Base-by-base conservation (phyloP, 2,888 invertebrate species). In the Eupsilia transversa region DNA sequence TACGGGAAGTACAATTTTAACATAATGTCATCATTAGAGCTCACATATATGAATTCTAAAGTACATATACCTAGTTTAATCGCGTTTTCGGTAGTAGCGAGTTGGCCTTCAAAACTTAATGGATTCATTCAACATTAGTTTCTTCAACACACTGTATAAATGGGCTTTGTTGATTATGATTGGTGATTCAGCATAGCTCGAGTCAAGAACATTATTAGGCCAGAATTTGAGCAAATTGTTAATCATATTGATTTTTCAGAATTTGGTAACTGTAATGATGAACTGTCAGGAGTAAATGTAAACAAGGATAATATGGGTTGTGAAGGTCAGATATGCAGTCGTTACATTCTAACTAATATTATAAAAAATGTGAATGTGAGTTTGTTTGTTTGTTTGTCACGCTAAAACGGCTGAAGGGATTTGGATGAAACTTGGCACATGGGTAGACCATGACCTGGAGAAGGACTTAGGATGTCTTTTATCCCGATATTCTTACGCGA, bases 101-200 rank as follows among this genome's bases (percentile, higher is more conserved):
- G 0, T 9, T 74, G 59, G 23, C 74, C 74, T 75, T 66, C 33
- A 27, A 57, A 57, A 6, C 10, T 5, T 52, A 75, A 66, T 67
- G 41, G 17, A 67, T 67, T 66, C 27, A 52, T 67, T 65, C 33
- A 35, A 41, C 33, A 59, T 30, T 23, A 17, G 33, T 74, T 74
- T 52, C 66, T 43, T 52, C 17, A 52, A 38, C 7, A 38, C 23
- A 57, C n/a, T 33, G 20, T 20, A 38, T 14, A 23, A 14, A 30
- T 43, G 20, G 2, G 46, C 49, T 52, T 74, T 66, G 49, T 66
- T 27, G 33, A 35, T 56, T 63, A 4, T 4, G 14, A 41, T 59
- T 33, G n/a, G n/a, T 23, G 49, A 49, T 56, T 65, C 30, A 56
- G n/a, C 30, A 49, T 17, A 59, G 9, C 14, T 41, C 3, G 12